Percentiles rank a stretch among this genome's conserved stretches.
Conservation (phyloP, 2,797 vertebrate species). For the Molothrus ater region DNA sequence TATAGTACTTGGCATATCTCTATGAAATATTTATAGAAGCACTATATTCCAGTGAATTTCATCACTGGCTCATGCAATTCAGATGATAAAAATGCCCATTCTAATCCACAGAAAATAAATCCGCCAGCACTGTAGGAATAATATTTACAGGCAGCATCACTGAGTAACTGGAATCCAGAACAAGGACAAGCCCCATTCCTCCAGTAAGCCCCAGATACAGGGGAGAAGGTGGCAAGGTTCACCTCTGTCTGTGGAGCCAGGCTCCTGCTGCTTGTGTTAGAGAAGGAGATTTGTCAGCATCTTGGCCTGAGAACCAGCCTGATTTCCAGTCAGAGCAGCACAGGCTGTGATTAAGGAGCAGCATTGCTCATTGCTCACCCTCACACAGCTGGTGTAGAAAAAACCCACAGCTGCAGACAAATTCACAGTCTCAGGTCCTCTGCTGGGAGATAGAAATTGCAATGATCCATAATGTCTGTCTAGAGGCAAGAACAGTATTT, state of each 20-base stretch:
- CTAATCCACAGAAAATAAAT: background rate
- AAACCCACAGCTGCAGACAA: background rate
- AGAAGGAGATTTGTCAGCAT: background rate
- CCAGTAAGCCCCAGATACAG: background rate
- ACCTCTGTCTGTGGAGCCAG: rapidly evolving
- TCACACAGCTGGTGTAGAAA: rapidly evolving
- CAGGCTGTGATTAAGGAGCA: rapidly evolving
- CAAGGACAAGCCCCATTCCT: background rate
- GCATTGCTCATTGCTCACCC: background rate
- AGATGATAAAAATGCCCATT: background rate
- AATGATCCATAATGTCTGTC: background rate
- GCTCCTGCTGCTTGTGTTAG: background rate
- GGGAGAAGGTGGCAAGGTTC: background rate
- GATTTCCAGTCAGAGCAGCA: background rate
- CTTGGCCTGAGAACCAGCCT: background rate
- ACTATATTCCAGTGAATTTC: background rate
- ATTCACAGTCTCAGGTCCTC: background rate
- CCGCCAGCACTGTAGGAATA: background rate
- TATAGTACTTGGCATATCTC: background rate
- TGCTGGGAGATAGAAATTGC: background rate
- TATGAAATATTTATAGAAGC: background rate
- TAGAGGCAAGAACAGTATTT: background rate
- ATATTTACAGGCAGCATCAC: background rate
- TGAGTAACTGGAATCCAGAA: background rate
- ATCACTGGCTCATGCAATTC: background rate